Conservation (phyloP, 1,140 invertebrate genomes). For the Papilio glaucus region DNA sequence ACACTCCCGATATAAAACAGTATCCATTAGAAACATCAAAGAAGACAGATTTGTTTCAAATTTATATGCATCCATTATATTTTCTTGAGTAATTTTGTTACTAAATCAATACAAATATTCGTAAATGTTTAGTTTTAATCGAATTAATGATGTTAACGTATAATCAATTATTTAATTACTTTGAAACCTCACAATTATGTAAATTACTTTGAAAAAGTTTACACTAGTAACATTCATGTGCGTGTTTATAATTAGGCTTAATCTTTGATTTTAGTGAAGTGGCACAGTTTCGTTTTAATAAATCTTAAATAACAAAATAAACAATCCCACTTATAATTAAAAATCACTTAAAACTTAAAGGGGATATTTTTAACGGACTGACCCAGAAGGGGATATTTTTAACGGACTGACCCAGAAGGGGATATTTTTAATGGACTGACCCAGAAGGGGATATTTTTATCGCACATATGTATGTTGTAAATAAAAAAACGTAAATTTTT, state of each 20-base stretch:
- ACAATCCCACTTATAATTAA: not conserved
- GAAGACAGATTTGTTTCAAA: conserved; percentile 15
- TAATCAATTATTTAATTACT: too few relatives aligned
- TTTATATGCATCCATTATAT: not conserved
- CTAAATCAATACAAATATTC: not conserved
- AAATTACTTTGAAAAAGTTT: conserved; percentile 15
- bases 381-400: too few relatives aligned
- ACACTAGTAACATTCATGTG: not conserved
- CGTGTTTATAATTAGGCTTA: not conserved
- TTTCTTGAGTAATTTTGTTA: not conserved
- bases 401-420: too few relatives aligned
- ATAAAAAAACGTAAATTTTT: too few relatives aligned
- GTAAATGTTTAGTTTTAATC: not conserved
- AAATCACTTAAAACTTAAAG: not conserved
- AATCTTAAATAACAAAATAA: conserved; percentile 1
- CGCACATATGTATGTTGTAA: too few relatives aligned
- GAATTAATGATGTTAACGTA: not conserved
- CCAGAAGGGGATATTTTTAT: too few relatives aligned
- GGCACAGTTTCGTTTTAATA: not conserved
- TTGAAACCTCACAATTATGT: not conserved
- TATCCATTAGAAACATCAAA: conserved; percentile 33
- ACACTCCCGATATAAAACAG: conserved; percentile 10
- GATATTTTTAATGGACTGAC: too few relatives aligned
- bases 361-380: too few relatives aligned
- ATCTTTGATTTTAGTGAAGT: not conserved